Base-by-base conservation (phyloP, 1,140 invertebrate genomes). In the Saccostrea glomerata region DNA sequence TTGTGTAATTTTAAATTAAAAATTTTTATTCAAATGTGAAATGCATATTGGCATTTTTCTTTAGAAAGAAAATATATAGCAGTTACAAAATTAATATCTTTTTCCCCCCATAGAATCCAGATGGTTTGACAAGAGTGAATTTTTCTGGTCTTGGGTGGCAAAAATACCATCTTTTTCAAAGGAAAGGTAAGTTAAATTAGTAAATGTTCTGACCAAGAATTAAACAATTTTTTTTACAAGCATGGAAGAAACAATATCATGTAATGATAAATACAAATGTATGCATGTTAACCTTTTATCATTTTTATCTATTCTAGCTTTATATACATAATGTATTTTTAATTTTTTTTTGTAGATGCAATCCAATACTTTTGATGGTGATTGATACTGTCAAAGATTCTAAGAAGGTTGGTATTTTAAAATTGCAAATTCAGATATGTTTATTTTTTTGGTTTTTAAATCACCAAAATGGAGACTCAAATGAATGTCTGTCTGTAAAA, bases 361-460 rank as follows among this genome's bases (percentile, higher is more conserved):
- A 84, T 13, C 82, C 82, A 17, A 84, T 56, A 84, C 55, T 84
- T 13, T 84, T 47, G 47, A 91, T 91, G 87, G 87, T 90, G 6
- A 63, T 89, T 60, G 87, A 90, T 54, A 88, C 85, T 77, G 90
- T 91, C 20, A 89, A 90, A 83, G 88, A 89, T 55, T 91, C 84
- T 25, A 90, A 90, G 70, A 89, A 88, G 55, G 90, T 77, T 25
- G 25, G 70, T 77, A 36, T 47, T 47, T 47, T 47, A 47, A 47
- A 47, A 47, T 47, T 47, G 47, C 47, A 47, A 47, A 47, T 47
- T 47, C 9, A 47, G 9, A 47, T 2, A 47, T n/a, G n/a, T n/a
- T n/a, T n/a, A n/a, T n/a, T 47, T 47, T 47, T 47, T 9, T 47
- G 9, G 47, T 47, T 47, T 47, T 47, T 47, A 47, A 47, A 47